Conservation (phyloP, 2,113 vertebrate species). For the Pygoscelis adeliae region DNA sequence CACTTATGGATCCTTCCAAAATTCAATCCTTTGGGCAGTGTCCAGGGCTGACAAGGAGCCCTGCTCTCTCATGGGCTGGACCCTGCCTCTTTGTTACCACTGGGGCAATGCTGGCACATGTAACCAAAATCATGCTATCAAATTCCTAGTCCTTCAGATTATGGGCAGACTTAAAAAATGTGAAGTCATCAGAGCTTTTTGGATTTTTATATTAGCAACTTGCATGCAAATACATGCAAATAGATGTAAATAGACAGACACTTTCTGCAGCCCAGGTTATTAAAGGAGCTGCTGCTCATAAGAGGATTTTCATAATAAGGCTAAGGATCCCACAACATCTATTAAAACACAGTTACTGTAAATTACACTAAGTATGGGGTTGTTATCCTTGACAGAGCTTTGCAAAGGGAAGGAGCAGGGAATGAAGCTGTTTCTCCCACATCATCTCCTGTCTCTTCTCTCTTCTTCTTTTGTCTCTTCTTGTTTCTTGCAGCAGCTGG, state of each 20-base stretch:
- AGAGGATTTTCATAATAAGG: slow-evolving; percentile 59
- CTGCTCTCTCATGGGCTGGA: neutral
- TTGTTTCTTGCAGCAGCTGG: neutral
- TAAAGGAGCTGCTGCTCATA: slow-evolving; percentile 47
- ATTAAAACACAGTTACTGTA: slow-evolving; percentile 25
- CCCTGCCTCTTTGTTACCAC: neutral
- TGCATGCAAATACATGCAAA: slow-evolving; percentile 60
- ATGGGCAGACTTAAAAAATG: neutral
- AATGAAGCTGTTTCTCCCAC: neutral
- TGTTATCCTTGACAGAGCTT: slow-evolving; percentile 5
- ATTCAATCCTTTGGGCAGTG: neutral
- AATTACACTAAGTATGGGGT: neutral
- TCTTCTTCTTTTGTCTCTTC: neutral
- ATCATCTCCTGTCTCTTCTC: neutral
- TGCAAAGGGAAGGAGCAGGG: neutral
- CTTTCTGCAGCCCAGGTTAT: slow-evolving; percentile 11
- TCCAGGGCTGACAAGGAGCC: neutral
- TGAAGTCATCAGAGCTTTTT: neutral
- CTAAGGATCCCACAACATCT: slow-evolving; percentile 38
- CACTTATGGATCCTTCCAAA: neutral
- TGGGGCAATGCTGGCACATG: neutral
- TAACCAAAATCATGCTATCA: neutral
- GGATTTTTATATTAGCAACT: neutral
- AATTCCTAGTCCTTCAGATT: neutral
- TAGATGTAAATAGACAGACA: slow-evolving; percentile 26